Base-by-base conservation (phyloP, 2,888 invertebrate genomes). In the Masnerella sp. region DNA sequence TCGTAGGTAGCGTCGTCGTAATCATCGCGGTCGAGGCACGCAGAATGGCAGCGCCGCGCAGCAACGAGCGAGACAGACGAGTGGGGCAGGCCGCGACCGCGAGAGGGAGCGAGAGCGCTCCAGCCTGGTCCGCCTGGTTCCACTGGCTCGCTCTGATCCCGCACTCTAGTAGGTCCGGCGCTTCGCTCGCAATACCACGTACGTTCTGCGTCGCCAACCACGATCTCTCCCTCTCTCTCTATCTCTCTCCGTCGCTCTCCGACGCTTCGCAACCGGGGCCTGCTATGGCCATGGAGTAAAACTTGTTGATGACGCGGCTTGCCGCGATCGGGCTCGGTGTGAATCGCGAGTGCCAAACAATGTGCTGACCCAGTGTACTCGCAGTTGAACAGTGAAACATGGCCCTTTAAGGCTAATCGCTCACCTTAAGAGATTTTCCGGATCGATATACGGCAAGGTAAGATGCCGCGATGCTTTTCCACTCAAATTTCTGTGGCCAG, bases 11-110 rank as follows among this genome's bases (percentile, higher is more conserved):
- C 67, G 77, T 78, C 74, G 77, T 69, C 67, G 75, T 69, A 45
- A 69, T 75, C 78, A 79, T 78, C 81, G 82, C 79, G 79, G 80
- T 82, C 84, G 81, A 84, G 69, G 80, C 84, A 84, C 85, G 84
- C 83, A 83, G 85, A 84, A 83, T 84, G 76, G 69, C 70, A 73
- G 77, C 78, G 77, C 75, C 74, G 74, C 75, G 77, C 75, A 76
- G 75, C 76, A 74, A 47, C 54, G 74, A 52, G 59, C 2, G 59
- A 69, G 69, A 61, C 43, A 11, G 61, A 61, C 28, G 54, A 56
- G 54, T 54, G 56, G 69, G 62, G 59, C 38, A 32, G 14, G 22
- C 11, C 22, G 12, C 5, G n/a, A 11, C 22, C 12, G 22, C 9
- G 12, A 43, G 47, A 56, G 62, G 38, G 70, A 67, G 62, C 40